A percentile compares a stretch with the other conserved stretches of the same genome.
Evolutionary conservation across 1,140 invertebrate genomes (phyloP).

Genomic region (Orchesella cincta): DNA sequence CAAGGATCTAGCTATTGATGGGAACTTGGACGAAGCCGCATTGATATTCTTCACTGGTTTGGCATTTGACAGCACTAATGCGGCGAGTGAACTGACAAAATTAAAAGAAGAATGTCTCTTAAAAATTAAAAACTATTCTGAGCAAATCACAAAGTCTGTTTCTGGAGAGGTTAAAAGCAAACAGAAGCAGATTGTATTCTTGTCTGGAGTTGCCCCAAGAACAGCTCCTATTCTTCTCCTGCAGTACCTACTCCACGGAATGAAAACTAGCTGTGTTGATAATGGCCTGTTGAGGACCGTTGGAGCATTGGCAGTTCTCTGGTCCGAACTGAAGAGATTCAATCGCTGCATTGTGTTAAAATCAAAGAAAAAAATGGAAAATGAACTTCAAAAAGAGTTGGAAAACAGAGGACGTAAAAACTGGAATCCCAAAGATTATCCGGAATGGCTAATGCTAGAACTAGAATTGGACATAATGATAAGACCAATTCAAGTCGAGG

Average conservation of each 20-base stretch:
- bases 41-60: neutral
- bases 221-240: neutral
- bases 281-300: neutral
- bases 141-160: neutral
- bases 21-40: constrained; percentile 11
- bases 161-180: too few species aligned
- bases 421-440: constrained; percentile 31
- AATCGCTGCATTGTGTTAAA: neutral
- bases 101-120: neutral
- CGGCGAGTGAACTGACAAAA: neutral
- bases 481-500: constrained; percentile 33
- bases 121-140: constrained; percentile 2
- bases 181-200: neutral
- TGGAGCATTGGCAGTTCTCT: constrained; percentile 13
- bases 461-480: constrained; percentile 37
- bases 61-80: neutral
- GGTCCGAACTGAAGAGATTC: constrained; percentile 24
- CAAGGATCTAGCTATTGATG: neutral
- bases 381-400: neutral
- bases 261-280: neutral
- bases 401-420: constrained; percentile 26
- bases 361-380: too few species aligned
- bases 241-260: neutral
- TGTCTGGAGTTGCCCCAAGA: neutral
- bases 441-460: constrained; percentile 43